Conservation (phyloP, 2,113 vertebrate genomes). For the Calidris pugnax region DNA sequence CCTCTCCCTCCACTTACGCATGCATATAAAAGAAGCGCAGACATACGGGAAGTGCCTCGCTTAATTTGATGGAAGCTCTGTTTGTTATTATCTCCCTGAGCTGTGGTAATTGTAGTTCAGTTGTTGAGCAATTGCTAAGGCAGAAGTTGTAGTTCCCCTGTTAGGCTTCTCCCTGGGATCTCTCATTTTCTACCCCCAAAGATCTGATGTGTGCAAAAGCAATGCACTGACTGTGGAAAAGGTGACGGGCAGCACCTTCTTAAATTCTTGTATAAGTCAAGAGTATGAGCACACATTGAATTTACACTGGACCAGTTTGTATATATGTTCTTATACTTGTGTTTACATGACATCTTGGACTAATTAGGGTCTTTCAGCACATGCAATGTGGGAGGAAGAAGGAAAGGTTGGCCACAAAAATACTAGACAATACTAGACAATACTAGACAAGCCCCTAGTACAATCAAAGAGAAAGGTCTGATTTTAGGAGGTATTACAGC, state of each 20-base stretch:
- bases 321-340: not conserved
- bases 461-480: not conserved
- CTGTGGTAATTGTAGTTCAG: not conserved
- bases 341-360: not conserved
- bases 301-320: not conserved
- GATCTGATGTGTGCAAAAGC: not conserved
- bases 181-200: not conserved
- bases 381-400: not conserved
- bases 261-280: not conserved
- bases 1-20: not conserved
- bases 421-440: not conserved
- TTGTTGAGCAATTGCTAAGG: not conserved
- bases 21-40: not conserved
- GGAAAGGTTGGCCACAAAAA: not conserved
- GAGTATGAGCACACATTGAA: not conserved
- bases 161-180: not conserved
- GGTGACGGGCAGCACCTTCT: not conserved
- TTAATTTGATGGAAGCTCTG: not conserved
- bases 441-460: not conserved
- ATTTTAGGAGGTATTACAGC: not conserved
- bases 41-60: not conserved
- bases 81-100: not conserved
- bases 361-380: not conserved
- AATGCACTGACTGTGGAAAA: not conserved
- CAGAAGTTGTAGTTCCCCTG: not conserved